phyloP scores from a whole-genome alignment of 2,888 invertebrate genomes.

The Eupeodes latifasciatus region DNA sequence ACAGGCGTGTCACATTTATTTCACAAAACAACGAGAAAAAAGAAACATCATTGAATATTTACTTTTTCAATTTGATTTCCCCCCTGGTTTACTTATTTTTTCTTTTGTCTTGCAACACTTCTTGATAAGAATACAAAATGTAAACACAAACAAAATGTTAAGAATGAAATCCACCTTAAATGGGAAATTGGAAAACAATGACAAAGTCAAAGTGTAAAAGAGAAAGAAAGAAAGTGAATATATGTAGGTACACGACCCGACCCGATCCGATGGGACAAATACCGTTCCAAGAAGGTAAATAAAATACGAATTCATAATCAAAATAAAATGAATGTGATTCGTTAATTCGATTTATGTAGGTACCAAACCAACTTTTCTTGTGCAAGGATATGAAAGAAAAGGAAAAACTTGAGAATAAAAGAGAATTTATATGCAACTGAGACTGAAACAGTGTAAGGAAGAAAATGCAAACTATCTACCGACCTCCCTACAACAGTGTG shows the following conservation, averaged over 20 bases:
- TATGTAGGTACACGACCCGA: too few species aligned
- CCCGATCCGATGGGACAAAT: too few species aligned
- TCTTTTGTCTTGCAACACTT: constrained; percentile 13
- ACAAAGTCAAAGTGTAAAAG: constrained; percentile 44
- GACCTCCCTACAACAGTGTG: too few species aligned
- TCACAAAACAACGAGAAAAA: constrained; percentile 17
- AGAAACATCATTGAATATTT: constrained; percentile 22
- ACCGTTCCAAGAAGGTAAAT: constrained; percentile 22
- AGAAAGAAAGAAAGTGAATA: constrained; percentile 51
- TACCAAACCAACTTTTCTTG: neutral
- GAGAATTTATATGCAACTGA: constrained; percentile 1
- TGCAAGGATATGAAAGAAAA: neutral
- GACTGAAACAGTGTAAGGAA: constrained; percentile 6
- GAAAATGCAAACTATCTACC: constrained; percentile 5
- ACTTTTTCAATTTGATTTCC: constrained; percentile 31
- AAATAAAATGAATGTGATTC: constrained; percentile 64
- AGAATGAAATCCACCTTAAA: constrained; percentile 61
- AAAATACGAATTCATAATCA: constrained; percentile 41
- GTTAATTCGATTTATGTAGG: constrained; percentile 61
- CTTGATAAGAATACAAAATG: constrained; percentile 54
- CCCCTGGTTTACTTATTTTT: neutral
- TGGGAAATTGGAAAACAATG: constrained; percentile 53
- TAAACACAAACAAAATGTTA: constrained; percentile 55
- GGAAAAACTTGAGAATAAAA: neutral
- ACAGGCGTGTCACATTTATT: constrained; percentile 57